These are phyloP conservation scores for Drymodes brunneopygia DNA, from an alignment of 2,113 vertebrate species.

Conservation along the genomic window DNA sequence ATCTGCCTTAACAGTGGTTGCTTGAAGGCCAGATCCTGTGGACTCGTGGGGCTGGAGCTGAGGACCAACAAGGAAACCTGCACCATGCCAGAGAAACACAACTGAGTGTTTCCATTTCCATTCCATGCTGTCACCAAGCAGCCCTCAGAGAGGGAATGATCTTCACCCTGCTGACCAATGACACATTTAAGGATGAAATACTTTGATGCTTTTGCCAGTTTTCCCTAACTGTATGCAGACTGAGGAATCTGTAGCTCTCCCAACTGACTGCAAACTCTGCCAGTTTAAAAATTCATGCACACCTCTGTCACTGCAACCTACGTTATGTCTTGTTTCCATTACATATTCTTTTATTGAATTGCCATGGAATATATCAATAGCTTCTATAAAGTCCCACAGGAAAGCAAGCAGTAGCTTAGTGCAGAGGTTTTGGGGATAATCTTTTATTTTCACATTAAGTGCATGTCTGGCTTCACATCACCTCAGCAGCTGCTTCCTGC, in stretches of 20 bases:
- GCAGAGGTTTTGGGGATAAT: slow-evolving; percentile 28
- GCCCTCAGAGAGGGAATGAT: neutral
- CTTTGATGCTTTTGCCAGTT: slow-evolving; percentile 26
- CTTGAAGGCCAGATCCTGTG: neutral
- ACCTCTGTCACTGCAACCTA: slow-evolving; percentile 5
- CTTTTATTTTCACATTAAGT: slow-evolving; percentile 47
- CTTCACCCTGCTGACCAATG: neutral
- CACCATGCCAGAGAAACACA: accelerated
- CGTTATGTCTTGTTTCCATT: slow-evolving; percentile 46
- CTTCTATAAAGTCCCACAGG: neutral
- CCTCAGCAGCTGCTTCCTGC: neutral
- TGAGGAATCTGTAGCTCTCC: slow-evolving; percentile 25
- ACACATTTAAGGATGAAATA: slow-evolving; percentile 54
- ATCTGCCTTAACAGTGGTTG: neutral
- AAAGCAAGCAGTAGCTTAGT: slow-evolving; percentile 32
- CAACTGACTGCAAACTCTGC: slow-evolving; percentile 25
- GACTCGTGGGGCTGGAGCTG: accelerated
- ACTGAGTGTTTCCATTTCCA: neutral
- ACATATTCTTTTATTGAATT: slow-evolving; percentile 50
- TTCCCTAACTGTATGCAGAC: neutral
- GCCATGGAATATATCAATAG: slow-evolving; percentile 1
- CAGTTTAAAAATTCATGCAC: slow-evolving; percentile 54
- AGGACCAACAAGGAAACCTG: neutral
- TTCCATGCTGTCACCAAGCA: neutral
- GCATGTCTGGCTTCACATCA: neutral